Evolutionary conservation across 2,888 invertebrate species (phyloP).

Genomic region (Villa cingulata): DNA sequence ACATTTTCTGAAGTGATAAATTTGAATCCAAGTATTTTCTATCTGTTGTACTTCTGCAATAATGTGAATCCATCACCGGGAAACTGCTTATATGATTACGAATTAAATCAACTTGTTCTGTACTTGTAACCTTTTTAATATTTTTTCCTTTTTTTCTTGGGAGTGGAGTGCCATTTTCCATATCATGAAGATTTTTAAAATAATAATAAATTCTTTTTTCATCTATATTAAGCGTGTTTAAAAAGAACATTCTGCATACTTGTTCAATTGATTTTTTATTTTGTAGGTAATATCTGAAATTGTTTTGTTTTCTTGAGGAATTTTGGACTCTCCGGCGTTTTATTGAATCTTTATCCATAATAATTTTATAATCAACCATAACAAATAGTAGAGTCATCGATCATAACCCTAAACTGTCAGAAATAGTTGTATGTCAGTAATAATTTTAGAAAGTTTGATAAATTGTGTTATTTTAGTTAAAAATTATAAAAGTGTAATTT

Average conservation of each 20-base stretch:
- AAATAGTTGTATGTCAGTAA: no score
- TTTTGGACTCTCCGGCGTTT: constrained; percentile 5
- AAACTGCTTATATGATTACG: constrained; percentile 11
- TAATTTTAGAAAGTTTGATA: no score
- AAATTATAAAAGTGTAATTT: no score
- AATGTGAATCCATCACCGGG: no score
- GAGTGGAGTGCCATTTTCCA: constrained; percentile 5
- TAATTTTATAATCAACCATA: no score
- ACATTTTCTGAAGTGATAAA: constrained; percentile 10
- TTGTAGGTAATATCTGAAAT: constrained; percentile 6
- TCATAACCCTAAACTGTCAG: no score
- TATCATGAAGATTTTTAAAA: constrained; percentile 4
- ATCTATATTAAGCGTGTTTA: constrained; percentile 6
- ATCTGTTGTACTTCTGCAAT: constrained; percentile 1
- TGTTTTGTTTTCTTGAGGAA: constrained; percentile 5
- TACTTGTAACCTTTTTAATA: constrained; percentile 8
- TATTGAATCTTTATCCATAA: neutral
- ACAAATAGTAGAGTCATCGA: no score
- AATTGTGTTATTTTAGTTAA: no score
- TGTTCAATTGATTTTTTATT: constrained; percentile 2
- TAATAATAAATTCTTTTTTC: no score
- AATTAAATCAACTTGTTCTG: constrained; percentile 8
- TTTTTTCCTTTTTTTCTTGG: constrained; percentile 5
- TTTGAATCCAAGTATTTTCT: constrained; percentile 10
- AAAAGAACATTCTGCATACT: constrained; percentile 6